phyloP scores from a whole-genome alignment of 2,113 vertebrate genomes.

The Prietella phreatophila region DNA sequence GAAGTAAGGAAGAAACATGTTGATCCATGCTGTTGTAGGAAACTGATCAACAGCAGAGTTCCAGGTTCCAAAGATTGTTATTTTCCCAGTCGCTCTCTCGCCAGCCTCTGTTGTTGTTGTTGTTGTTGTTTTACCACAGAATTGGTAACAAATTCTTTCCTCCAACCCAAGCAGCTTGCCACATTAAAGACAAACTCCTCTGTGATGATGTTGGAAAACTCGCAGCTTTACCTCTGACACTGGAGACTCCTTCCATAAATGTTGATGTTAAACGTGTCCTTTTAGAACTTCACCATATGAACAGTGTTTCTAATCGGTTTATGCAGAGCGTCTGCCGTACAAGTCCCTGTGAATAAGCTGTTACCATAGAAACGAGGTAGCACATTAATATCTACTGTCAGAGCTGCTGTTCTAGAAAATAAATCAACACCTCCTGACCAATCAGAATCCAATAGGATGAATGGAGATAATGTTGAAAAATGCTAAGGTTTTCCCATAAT shows the following conservation, averaged over 20 bases:
- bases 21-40: neutral
- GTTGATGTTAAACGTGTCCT: neutral
- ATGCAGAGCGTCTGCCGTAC: neutral
- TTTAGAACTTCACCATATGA: neutral
- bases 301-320: neutral
- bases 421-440: neutral
- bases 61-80: neutral
- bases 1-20: neutral
- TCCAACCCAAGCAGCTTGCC: neutral
- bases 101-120: neutral
- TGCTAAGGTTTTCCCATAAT: neutral
- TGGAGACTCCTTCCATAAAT: neutral
- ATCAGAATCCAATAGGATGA: too few species aligned
- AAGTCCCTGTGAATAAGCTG: neutral
- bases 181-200: neutral
- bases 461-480: neutral
- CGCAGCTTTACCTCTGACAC: neutral
- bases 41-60: neutral
- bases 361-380: neutral
- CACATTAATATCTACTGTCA: neutral
- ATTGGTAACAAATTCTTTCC: too few species aligned
- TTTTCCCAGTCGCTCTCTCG: neutral
- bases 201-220: neutral
- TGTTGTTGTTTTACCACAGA: neutral
- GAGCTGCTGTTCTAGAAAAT: neutral